These are phyloP conservation scores for Cricetomys ansorgei DNA, from an alignment of 2,113 vertebrate genomes.

Conservation along the genomic window DNA sequence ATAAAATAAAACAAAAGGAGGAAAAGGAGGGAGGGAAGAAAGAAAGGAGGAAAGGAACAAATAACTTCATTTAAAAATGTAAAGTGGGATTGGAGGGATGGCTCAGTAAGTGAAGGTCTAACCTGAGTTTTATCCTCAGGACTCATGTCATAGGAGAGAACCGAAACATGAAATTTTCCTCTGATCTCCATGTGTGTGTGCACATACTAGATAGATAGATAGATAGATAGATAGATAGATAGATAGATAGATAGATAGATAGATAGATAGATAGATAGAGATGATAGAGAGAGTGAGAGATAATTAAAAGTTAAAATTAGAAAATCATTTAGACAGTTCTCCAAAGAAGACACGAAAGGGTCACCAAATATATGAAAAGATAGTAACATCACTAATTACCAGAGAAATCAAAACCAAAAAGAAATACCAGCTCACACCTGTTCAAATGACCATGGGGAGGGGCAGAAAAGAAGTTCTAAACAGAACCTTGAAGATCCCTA, in stretches of 20 bases:
- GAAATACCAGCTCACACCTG: neutral
- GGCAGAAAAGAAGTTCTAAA: neutral
- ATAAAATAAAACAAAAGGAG: neutral
- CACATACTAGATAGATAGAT: neutral
- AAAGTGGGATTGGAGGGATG: neutral
- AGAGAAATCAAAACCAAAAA: neutral
- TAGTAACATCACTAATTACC: neutral
- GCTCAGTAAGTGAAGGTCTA: neutral
- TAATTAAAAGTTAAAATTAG: neutral
- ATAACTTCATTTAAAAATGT: neutral
- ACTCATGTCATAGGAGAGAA: neutral
- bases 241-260: neutral
- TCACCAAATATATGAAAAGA: neutral
- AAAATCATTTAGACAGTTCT: neutral
- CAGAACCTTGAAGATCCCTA: neutral
- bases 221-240: neutral
- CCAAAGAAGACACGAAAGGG: neutral
- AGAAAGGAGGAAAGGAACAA: neutral
- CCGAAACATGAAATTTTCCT: no score
- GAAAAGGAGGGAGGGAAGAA: rapidly evolving
- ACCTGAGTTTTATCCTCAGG: neutral
- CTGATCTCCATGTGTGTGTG: no score
- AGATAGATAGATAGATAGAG: neutral
- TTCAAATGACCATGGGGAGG: neutral
- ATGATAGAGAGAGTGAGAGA: neutral